Evolutionary conservation across 2,113 vertebrate species (phyloP), one percentile per base, ranked within the genome.

Genomic region (Thunnus maccoyii): DNA sequence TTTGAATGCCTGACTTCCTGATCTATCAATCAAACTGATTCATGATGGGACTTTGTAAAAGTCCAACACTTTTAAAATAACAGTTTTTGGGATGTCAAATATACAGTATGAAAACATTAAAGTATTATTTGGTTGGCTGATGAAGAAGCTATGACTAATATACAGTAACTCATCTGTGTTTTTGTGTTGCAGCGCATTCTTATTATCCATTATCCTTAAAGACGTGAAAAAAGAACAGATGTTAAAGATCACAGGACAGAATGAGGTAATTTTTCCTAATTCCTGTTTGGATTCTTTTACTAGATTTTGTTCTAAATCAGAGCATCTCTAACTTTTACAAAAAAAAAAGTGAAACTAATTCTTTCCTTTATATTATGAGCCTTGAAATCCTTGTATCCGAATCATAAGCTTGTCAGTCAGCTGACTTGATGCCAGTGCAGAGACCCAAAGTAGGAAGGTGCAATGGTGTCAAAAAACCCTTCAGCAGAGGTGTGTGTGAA

Each of bases 151-250:
- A n/a, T 76, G 50, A 67, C 17, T 85, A 77, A 80, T 75, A 72
- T 80, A 76, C 51, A 66, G 27, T 76, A 68, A 84, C 25, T 47
- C 66, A 54, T 86, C 50, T 80, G 68, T 88, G 87, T 78, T 63
- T 86, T 82, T 89, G 69, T 82, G 82, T 82, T 82, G 64, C 74
- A 72, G 51, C 64, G 73, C 80, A 82, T 78, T 78, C 46, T 73
- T 27, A 67, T 72, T 48, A 68, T 72, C 30, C 46, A 64, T 73
- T 70, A 76, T 60, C n/a, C 75, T 76, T 48, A 3, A 78, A 72
- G 63, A 58, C 14, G 62, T 80, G 0, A 50, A 27, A 67, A 44
- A 84, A 51, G 25, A 36, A 52, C 22, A 76, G 13, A 69, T 74
- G 41, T 64, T 12, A 51, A 64, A 46, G 56, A 72, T 22, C 15